Percentiles rank a stretch among this genome's conserved stretches.
These are phyloP conservation scores for Pelobates fuscus DNA, from an alignment of 2,113 vertebrate genomes.

Conservation along the genomic window DNA sequence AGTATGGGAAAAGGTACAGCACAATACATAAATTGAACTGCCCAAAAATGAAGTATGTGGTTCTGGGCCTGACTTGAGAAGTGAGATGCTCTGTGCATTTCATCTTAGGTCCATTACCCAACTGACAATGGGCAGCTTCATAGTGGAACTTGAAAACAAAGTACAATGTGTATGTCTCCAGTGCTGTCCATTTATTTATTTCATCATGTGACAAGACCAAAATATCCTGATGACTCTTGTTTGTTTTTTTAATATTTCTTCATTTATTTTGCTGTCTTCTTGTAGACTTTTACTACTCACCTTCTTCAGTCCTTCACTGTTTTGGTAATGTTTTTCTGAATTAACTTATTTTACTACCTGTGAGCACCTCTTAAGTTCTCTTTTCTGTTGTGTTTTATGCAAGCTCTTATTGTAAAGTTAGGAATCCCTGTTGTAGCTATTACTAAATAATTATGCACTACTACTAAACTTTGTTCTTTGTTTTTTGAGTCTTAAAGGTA, in stretches of 20 bases:
- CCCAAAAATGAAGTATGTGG: slow-evolving; percentile 38
- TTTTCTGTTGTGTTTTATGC: slow-evolving; percentile 71
- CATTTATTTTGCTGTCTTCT: slow-evolving; percentile 62
- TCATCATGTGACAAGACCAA: slow-evolving; percentile 69
- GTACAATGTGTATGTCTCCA: slow-evolving; percentile 87
- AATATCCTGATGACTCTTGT: slow-evolving; percentile 63
- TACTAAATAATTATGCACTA: slow-evolving; percentile 78
- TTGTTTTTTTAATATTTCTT: slow-evolving; percentile 59
- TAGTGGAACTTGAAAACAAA: slow-evolving; percentile 78
- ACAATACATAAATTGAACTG: slow-evolving; percentile 39
- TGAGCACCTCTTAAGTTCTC: slow-evolving; percentile 64
- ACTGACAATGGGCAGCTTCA: slow-evolving; percentile 62
- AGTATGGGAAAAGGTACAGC: slow-evolving; percentile 52
- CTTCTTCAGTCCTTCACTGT: slow-evolving; percentile 58
- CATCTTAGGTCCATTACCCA: slow-evolving; percentile 59
- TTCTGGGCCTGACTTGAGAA: slow-evolving; percentile 43
- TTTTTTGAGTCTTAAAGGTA: slow-evolving; percentile 80
- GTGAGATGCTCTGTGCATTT: slow-evolving; percentile 44
- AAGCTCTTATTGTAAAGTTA: slow-evolving; percentile 77
- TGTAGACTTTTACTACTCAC: slow-evolving; percentile 52
- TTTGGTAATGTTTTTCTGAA: slow-evolving; percentile 58
- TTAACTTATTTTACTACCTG: slow-evolving; percentile 68
- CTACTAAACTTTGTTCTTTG: slow-evolving; percentile 74
- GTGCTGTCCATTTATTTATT: slow-evolving; percentile 77
- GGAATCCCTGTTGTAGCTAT: slow-evolving; percentile 75